Conservation (phyloP, 1,140 invertebrate genomes). For the Temnothorax nylanderi region DNA sequence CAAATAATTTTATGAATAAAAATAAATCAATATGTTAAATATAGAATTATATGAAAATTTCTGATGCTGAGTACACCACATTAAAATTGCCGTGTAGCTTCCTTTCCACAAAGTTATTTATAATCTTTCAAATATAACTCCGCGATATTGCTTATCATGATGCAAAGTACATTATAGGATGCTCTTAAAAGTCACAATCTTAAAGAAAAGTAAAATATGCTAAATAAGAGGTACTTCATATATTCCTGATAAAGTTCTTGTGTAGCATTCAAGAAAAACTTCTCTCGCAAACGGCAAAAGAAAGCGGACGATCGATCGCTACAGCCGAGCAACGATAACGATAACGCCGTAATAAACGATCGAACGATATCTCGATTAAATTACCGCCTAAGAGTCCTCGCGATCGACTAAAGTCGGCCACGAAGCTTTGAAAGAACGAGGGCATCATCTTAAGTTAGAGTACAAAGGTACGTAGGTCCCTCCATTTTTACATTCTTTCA, state of each 20-base stretch:
- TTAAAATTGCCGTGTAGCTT: not conserved
- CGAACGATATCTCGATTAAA: conserved; percentile 42
- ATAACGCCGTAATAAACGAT: conserved; percentile 32
- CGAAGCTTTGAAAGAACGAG: conserved; percentile 84
- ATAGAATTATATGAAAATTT: not conserved
- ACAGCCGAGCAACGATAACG: conserved; percentile 37
- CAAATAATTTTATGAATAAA: conserved; percentile 31
- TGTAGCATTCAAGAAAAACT: not conserved
- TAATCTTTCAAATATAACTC: conserved; percentile 7
- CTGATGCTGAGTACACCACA: not conserved
- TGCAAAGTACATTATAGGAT: conserved; percentile 6
- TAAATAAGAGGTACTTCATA: not conserved
- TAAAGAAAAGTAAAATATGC: not conserved
- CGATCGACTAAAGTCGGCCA: conserved; percentile 60
- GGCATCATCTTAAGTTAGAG: conserved; percentile 81
- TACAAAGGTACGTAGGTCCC: conserved; percentile 78
- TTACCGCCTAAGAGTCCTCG: conserved; percentile 54
- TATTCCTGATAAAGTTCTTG: not conserved
- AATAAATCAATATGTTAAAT: not conserved
- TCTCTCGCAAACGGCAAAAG: conserved; percentile 5
- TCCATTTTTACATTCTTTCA: conserved; percentile 37
- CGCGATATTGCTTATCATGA: not conserved
- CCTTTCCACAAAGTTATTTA: conserved; percentile 15
- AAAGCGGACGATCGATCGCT: conserved; percentile 37
- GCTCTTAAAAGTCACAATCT: not conserved